Base-by-base conservation (phyloP, 2,113 vertebrate species). In the Taxidea taxus region DNA sequence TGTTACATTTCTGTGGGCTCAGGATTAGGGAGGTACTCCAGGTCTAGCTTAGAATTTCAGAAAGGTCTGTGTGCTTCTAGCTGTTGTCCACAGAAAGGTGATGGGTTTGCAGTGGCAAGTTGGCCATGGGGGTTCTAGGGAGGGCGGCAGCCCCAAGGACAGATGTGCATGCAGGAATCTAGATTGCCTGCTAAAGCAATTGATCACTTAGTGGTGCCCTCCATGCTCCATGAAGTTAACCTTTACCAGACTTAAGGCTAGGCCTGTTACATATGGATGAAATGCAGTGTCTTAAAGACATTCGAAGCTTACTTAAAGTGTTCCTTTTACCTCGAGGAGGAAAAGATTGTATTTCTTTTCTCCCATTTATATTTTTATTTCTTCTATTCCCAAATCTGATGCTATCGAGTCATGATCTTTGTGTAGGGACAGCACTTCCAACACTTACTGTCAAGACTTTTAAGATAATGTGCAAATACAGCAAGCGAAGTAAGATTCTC, bases 151-250 rank as follows among this genome's bases (percentile, higher is more conserved):
- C n/a, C 70, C 77, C 75, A 84, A 94, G 64, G 68, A 87, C 75
- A 81, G 74, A 13, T 34, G 44, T 42, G 56, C 39, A 34, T 34
- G 51, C 58, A 58, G 44, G 56, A 91, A n/a, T 86, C 78, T 66
- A 60, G 74, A 96, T 58, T 58, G 64, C 47, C 87, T 70, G 31
- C 81, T 64, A 90, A 58, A 93, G 88, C 87, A 91, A 87, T 51
- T 87, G 96, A 96, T 96, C 91, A 90, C 75, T 96, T 95, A 95
- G 83, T 94, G 83, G 51, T 66, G 68, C 75, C 89, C 78, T 97
- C 97, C 95, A 96, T 81, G 96, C 80, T 93, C 87, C 92, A 92
- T 78, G 94, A 97, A 95, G 25, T 72, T 95, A 95, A 96, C 92
- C 96, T 95, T 97, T 95, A 70, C 91, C 89, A 56, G 66, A 89